Evolutionary conservation across 2,888 invertebrate genomes (phyloP).

Genomic region (Ethmia dodecea): DNA sequence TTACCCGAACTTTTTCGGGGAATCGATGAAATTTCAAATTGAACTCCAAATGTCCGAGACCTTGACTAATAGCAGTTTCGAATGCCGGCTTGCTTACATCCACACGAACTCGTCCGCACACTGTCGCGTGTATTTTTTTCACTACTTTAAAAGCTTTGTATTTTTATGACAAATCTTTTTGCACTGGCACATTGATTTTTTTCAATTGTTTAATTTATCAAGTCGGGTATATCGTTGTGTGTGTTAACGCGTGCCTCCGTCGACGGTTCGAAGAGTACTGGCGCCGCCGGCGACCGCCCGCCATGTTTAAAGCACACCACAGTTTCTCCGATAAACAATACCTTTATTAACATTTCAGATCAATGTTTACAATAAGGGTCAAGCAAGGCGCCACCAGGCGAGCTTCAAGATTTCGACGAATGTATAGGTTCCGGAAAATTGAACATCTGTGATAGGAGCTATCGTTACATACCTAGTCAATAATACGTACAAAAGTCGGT

Average conservation of each 20-base stretch:
- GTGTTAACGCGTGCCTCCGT: constrained; percentile 49
- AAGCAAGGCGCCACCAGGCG: background rate
- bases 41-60: constrained; percentile 45
- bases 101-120: constrained; percentile 43
- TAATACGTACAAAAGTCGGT: no score
- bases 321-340: constrained; percentile 52
- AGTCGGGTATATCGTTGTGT: constrained; percentile 28
- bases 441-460: no score
- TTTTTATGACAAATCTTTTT: constrained; percentile 23
- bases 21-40: constrained; percentile 41
- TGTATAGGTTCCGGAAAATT: no score
- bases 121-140: constrained; percentile 39
- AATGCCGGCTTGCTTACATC: constrained; percentile 49
- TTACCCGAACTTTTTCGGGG: constrained; percentile 41
- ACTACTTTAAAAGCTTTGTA: constrained; percentile 25
- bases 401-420: background rate
- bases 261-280: constrained; percentile 62
- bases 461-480: no score
- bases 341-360: constrained; percentile 10
- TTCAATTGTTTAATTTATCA: constrained; percentile 27
- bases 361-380: constrained; percentile 4
- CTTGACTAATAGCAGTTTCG: constrained; percentile 57
- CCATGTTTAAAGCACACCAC: constrained; percentile 66
- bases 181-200: constrained; percentile 22
- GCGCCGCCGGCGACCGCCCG: constrained; percentile 39